Evolutionary conservation across 2,797 vertebrate species (phyloP).

Genomic region (Tarsius wallacei): DNA sequence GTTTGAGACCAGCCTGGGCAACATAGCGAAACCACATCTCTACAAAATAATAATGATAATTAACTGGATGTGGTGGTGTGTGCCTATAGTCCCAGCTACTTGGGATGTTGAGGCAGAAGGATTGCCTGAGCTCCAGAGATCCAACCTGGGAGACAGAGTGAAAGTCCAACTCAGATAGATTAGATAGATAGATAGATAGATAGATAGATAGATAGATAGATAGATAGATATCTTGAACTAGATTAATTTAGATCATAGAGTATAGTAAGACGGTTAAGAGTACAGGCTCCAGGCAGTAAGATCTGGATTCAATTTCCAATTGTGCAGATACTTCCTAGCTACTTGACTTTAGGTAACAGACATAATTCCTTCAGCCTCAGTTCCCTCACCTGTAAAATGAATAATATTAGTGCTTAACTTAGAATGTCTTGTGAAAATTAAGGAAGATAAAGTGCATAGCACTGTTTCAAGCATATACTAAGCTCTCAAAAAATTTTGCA

Average conservation of each 20-base stretch:
- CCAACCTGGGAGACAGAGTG: no score
- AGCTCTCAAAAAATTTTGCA: background rate
- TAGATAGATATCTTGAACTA: background rate
- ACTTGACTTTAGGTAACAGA: background rate
- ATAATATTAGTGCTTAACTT: background rate
- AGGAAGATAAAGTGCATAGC: background rate
- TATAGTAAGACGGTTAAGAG: background rate
- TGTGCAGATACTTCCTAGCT: background rate
- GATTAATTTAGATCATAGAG: background rate
- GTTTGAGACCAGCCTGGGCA: no score
- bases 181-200: no score
- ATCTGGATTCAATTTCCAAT: background rate
- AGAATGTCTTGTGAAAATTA: conserved; percentile 7
- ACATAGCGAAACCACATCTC: no score
- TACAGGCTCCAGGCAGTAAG: background rate
- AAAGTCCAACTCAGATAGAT: no score
- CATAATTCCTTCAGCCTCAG: background rate
- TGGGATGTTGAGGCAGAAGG: no score
- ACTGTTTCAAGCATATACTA: background rate
- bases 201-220: no score
- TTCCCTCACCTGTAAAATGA: conserved; percentile 43
- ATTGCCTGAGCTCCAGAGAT: no score
- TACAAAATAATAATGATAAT: no score
- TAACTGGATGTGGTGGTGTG: no score
- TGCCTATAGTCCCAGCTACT: no score